Base-by-base conservation (phyloP, 92 coral and sea anemone species). In the Anthopleura xanthogrammica region DNA sequence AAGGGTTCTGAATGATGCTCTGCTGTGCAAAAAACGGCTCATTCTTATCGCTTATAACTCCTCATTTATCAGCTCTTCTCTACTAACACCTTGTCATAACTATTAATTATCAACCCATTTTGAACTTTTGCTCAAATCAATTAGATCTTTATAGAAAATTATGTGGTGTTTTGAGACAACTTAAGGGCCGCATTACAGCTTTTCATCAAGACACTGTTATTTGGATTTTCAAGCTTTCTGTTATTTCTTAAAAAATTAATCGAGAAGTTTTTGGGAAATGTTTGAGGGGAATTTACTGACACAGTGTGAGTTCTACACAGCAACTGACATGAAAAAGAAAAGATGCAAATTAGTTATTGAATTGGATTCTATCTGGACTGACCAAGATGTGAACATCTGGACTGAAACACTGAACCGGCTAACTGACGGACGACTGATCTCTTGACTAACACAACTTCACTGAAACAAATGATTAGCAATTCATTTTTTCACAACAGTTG, bases 381-480 rank as follows among this genome's bases (percentile, higher is more conserved):
- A 29, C 57, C 95, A 88, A 94, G 95, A 75, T 89, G 98, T 58
- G 23, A 68, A 85, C 98, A 94, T 91, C 98, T 94, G 97, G 68
- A 62, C 29, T 8, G 24, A 20, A 20, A 23, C 10, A 62, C 70
- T 62, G 10, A n/a, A 62, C 39, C 19, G 70, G 19, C 23, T 23
- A 13, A 54, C 14, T 54, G 58, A 54, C 58, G 58, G 14, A 12
- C 14, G 58, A 54, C 14, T 11, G 13, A 54, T 12, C 58, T 54
- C 58, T 13, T 54, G 58, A 54, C 58, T 14, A 54, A 54, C 58
- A 54, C 58, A 54, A n/a, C 24, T 36, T 5, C 7, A 20, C 70
- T 29, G 36, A 29, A 29, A 29, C 29, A 20, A 20, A 14, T 62
- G 64, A 62, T 62, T 62, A 62, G 70, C 36, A 20, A n/a, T 62